phyloP scores from a whole-genome alignment of 2,888 invertebrate species.

The Cosmia pyralina region DNA sequence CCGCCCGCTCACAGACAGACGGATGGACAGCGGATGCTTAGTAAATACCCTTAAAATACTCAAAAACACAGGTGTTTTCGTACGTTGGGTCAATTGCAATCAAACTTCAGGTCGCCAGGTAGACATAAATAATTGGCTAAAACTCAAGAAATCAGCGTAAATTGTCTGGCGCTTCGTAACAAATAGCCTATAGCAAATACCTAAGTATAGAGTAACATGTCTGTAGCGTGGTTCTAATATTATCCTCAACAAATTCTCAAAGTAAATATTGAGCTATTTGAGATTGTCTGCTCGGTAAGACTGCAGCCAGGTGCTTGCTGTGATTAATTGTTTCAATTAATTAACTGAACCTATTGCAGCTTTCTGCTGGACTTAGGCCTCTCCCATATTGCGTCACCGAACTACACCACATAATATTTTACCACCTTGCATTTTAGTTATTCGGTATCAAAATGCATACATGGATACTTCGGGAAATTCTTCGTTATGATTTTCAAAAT shows the following conservation, averaged over 20 bases:
- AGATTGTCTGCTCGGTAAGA: constrained; percentile 38
- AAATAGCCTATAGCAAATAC: constrained; percentile 16
- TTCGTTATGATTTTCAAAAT: neutral
- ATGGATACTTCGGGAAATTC: neutral
- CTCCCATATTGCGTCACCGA: constrained; percentile 27
- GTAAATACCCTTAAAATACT: neutral
- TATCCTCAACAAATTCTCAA: constrained; percentile 38
- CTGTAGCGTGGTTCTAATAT: constrained; percentile 30
- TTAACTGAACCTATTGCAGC: constrained; percentile 32
- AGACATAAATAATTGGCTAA: constrained; percentile 45
- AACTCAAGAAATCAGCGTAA: constrained; percentile 53
- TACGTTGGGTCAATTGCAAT: constrained; percentile 26
- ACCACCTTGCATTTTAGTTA: too few relatives aligned
- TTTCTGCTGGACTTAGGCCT: constrained; percentile 19
- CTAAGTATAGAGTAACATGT: constrained; percentile 10
- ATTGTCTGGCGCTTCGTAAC: constrained; percentile 36
- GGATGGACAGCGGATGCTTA: too few relatives aligned
- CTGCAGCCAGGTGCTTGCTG: constrained; percentile 46
- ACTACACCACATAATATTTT: too few relatives aligned
- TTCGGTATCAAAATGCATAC: neutral
- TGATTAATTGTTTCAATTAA: constrained; percentile 53
- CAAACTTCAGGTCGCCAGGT: constrained; percentile 33
- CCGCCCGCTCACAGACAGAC: too few relatives aligned
- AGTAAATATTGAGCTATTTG: constrained; percentile 44
- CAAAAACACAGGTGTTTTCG: constrained; percentile 16